Evolutionary conservation across 2,888 invertebrate species (phyloP).

Genomic region (Aspidiotus destructor): DNA sequence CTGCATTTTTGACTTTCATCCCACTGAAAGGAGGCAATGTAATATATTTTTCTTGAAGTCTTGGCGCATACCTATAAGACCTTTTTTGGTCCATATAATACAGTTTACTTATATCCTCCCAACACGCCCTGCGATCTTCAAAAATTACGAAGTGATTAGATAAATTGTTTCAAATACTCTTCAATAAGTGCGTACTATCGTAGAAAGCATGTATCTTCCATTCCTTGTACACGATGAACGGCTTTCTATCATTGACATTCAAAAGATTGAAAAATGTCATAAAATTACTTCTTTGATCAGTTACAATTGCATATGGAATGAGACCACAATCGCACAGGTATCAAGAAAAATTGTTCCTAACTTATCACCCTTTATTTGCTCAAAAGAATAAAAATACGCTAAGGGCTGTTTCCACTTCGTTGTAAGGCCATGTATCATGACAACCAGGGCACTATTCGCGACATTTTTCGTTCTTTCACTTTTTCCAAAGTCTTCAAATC

Average conservation of each 20-base stretch:
- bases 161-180: not conserved
- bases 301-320: not conserved
- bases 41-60: not conserved
- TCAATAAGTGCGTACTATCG: not conserved
- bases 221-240: not conserved
- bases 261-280: not conserved
- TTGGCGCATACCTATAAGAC: not conserved
- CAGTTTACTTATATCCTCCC: not conserved
- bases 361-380: not conserved
- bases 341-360: not conserved
- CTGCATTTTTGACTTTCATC: not conserved
- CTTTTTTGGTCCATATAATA: not conserved
- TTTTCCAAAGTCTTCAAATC: not conserved
- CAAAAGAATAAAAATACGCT: not conserved
- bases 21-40: not conserved
- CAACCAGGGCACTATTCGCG: not conserved
- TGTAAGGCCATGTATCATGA: slow-evolving; percentile 4
- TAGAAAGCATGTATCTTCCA: slow-evolving; percentile 2
- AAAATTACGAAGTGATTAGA: not conserved
- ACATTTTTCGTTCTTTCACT: not conserved
- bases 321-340: not conserved
- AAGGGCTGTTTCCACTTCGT: not conserved
- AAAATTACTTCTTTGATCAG: not conserved
- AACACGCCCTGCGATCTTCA: not conserved
- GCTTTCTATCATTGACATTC: not conserved